These are phyloP conservation scores for Emydoidea blandingii DNA, from an alignment of 2,797 vertebrate species.

Conservation along the genomic window DNA sequence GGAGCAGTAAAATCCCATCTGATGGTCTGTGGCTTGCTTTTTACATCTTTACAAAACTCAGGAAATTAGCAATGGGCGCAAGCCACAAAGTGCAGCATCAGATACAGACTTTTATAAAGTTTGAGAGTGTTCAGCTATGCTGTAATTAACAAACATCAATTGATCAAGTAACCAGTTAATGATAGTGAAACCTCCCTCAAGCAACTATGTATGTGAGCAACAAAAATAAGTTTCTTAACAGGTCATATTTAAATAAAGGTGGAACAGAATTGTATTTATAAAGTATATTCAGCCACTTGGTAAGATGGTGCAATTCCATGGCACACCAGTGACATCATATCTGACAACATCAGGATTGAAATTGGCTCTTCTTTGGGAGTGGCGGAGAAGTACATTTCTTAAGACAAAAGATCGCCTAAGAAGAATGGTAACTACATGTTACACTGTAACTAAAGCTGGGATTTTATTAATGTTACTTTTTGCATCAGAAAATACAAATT, in stretches of 20 bases:
- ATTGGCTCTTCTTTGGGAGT: background rate
- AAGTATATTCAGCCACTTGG: background rate
- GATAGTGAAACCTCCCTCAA: accelerated
- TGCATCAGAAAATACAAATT: background rate
- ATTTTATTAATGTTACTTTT: background rate
- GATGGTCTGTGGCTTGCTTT: background rate
- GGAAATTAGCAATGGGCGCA: background rate
- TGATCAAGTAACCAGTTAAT: background rate
- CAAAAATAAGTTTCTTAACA: background rate
- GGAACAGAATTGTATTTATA: background rate
- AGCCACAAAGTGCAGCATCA: background rate
- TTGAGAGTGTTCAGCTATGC: background rate
- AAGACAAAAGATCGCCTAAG: background rate
- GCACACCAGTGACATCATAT: background rate
- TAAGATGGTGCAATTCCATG: background rate
- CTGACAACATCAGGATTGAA: background rate
- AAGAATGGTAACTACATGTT: background rate
- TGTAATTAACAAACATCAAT: background rate
- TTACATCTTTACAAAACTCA: background rate
- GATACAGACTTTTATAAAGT: background rate
- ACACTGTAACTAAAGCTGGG: background rate
- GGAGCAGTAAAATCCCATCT: background rate
- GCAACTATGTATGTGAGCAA: background rate
- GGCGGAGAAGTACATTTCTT: background rate
- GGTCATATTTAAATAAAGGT: background rate